These are phyloP conservation scores for Parthenolecanium corni DNA, from an alignment of 2,888 invertebrate genomes.

Conservation along the genomic window DNA sequence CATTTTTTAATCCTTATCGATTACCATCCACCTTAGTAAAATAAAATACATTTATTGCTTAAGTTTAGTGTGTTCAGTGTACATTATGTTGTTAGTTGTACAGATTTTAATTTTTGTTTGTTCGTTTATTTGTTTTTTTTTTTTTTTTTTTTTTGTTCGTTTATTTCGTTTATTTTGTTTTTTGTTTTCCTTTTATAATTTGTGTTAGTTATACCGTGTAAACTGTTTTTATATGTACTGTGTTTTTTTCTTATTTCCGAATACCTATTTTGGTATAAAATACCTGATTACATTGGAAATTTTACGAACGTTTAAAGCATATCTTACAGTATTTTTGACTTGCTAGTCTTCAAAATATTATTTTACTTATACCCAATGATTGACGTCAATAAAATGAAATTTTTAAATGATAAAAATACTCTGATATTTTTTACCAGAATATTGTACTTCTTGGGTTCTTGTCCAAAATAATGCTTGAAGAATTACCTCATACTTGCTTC, in stretches of 20 bases:
- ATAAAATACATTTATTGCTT: no score
- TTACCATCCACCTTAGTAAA: no score
- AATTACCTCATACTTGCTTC: no score
- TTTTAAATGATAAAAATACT: no score
- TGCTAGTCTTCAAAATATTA: no score
- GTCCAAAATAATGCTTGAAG: no score
- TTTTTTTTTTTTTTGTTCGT: not conserved
- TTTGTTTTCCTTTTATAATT: not conserved
- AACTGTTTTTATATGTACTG: not conserved
- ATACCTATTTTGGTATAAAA: not conserved
- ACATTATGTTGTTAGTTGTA: not conserved
- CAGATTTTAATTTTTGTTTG: conserved; percentile 4
- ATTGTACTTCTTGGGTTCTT: no score
- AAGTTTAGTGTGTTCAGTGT: not conserved
- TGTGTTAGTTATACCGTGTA: not conserved
- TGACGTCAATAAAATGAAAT: no score
- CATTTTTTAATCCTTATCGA: no score
- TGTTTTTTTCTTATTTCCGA: not conserved
- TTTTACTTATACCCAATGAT: no score
- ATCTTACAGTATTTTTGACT: not conserved
- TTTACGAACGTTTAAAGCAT: not conserved
- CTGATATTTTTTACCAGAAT: no score
- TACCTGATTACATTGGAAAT: not conserved
- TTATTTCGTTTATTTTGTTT: not conserved
- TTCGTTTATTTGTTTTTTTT: not conserved